phyloP scores from a whole-genome alignment of 2,113 vertebrate species.

The Oncorhynchus masou region DNA sequence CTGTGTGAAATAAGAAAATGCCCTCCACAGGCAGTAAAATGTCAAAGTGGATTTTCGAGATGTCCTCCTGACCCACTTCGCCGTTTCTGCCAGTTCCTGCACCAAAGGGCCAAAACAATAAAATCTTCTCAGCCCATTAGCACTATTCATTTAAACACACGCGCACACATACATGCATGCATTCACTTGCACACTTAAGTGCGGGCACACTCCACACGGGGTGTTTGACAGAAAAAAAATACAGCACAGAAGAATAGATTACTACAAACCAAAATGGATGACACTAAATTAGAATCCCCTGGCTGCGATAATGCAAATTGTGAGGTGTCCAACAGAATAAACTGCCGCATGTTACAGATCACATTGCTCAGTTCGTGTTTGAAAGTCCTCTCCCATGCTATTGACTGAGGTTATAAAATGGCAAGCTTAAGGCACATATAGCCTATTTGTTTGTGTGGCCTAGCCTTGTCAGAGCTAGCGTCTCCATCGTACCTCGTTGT shows the following conservation, averaged over 20 bases:
- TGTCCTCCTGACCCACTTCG: slow-evolving; percentile 33
- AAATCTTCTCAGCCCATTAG: slow-evolving; percentile 41
- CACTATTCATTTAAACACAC: slow-evolving; percentile 19
- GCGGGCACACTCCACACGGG: not conserved
- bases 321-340: not conserved
- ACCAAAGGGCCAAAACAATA: slow-evolving; percentile 39
- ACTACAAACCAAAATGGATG: not conserved
- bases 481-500: slow-evolving; percentile 73
- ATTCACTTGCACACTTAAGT: not conserved
- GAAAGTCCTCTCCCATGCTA: not conserved
- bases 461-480: not conserved
- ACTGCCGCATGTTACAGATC: not conserved
- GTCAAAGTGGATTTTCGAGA: slow-evolving; percentile 9
- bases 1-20: not conserved
- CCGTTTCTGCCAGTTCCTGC: slow-evolving; percentile 13
- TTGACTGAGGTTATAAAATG: too few relatives aligned
- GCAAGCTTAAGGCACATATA: not conserved
- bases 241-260: not conserved
- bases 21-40: slow-evolving; percentile 18
- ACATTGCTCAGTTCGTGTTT: too few relatives aligned
- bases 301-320: not conserved
- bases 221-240: not conserved
- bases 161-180: not conserved
- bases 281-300: not conserved
- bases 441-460: not conserved